phyloP scores from a whole-genome alignment of 2,797 vertebrate genomes.

The Huso huso region DNA sequence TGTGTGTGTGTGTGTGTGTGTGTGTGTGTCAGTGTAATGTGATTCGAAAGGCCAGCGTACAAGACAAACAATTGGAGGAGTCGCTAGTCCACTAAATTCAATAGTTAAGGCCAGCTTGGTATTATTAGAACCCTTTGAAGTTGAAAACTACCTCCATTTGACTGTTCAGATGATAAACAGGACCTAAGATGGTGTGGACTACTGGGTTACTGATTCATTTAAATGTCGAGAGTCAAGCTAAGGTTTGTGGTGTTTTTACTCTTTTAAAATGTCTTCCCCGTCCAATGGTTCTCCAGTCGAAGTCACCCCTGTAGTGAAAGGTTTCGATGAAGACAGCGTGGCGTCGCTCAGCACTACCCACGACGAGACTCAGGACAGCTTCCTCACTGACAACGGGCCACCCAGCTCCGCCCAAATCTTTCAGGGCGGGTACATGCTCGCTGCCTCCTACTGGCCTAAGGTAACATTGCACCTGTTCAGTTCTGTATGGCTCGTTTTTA shows the following conservation, averaged over 20 bases:
- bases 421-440: conserved; percentile 87
- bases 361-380: conserved; percentile 86
- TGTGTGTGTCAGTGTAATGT: background rate
- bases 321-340: conserved; percentile 92
- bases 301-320: conserved; percentile 70
- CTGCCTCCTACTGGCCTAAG: conserved; percentile 97
- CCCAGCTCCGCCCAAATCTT: conserved; percentile 68
- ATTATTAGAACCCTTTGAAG: too few species aligned
- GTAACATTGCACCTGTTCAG: conserved; percentile 45
- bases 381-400: conserved; percentile 79
- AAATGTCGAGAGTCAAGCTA: too few species aligned
- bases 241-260: too few species aligned
- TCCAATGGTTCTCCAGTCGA: conserved; percentile 49
- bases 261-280: background rate
- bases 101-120: too few species aligned
- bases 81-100: too few species aligned
- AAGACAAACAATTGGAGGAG: too few species aligned
- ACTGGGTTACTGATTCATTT: too few species aligned
- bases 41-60: too few species aligned
- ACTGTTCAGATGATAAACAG: too few species aligned
- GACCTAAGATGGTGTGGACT: too few species aligned
- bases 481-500: background rate
- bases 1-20: conserved; percentile 15
- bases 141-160: too few species aligned
- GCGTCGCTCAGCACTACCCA: conserved; percentile 84